Conservation (phyloP, 2,797 vertebrate genomes). For the Centroberyx gerrardi region DNA sequence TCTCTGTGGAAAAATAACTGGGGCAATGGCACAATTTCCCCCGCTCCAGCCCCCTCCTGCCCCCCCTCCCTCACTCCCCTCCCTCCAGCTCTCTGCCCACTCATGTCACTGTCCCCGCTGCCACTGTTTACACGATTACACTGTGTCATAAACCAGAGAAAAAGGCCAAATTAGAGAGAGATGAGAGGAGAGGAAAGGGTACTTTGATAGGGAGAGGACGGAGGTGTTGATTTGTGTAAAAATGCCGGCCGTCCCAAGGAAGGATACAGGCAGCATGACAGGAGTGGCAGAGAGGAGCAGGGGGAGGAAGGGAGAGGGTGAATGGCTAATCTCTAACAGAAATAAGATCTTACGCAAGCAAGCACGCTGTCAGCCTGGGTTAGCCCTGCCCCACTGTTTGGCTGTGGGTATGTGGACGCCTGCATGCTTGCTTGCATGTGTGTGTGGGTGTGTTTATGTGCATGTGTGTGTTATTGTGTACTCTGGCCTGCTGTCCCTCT, state of each 20-base stretch:
- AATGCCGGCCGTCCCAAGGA: constrained; percentile 35
- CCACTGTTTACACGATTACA: constrained; percentile 44
- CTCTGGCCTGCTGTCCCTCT: neutral
- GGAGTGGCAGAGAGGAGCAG: constrained; percentile 26
- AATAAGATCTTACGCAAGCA: constrained; percentile 85
- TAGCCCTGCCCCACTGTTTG: constrained; percentile 70
- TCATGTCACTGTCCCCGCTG: constrained; percentile 25
- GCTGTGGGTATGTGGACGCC: constrained; percentile 35
- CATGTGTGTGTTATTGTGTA: neutral
- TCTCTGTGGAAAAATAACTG: constrained; percentile 75
- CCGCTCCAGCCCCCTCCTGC: constrained; percentile 11
- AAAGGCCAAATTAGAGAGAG: constrained; percentile 39
- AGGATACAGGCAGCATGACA: constrained; percentile 35
- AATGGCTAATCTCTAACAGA: constrained; percentile 83
- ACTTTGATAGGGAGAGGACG: constrained; percentile 12
- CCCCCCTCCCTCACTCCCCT: neutral
- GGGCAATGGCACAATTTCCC: constrained; percentile 79
- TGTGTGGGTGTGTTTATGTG: constrained; percentile 6
- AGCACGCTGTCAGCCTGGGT: constrained; percentile 70
- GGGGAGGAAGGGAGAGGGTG: constrained; percentile 56
- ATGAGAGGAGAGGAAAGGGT: constrained; percentile 25
- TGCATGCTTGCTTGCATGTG: constrained; percentile 46
- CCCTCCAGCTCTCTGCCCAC: constrained; percentile 33
- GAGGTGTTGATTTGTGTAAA: constrained; percentile 53
- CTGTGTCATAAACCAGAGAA: constrained; percentile 32